Evolutionary conservation across 2,113 vertebrate genomes (phyloP).

Genomic region (Parotia lawesii): DNA sequence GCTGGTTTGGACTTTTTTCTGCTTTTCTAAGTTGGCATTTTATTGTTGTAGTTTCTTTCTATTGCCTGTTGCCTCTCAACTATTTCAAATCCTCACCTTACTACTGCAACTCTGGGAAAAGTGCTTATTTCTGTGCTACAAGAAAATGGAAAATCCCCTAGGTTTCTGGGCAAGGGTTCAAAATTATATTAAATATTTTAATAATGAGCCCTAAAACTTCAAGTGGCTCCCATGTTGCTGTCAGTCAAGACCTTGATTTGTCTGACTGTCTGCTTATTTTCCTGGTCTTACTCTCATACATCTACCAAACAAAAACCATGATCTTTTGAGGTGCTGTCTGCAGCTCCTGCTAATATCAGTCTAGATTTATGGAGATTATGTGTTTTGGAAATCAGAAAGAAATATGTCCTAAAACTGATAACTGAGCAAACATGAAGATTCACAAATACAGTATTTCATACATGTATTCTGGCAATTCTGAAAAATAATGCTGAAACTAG

Average conservation of each 20-base stretch:
- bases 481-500: not conserved
- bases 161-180: not conserved
- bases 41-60: not conserved
- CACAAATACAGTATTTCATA: not conserved
- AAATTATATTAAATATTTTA: not conserved
- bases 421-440: not conserved
- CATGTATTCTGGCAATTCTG: not conserved
- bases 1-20: not conserved
- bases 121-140: not conserved
- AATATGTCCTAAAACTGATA: not conserved
- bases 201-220: not conserved
- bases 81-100: not conserved
- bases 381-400: not conserved
- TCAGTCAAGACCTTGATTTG: not conserved
- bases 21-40: not conserved
- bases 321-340: not conserved
- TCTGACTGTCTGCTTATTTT: not conserved
- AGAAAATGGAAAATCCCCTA: not conserved
- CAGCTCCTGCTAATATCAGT: not conserved
- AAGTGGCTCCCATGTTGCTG: not conserved
- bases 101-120: not conserved
- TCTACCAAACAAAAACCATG: not conserved
- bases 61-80: not conserved
- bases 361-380: not conserved
- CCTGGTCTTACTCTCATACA: not conserved